Conservation (phyloP, 2,113 vertebrate species). For the Ictalurus punctatus region DNA sequence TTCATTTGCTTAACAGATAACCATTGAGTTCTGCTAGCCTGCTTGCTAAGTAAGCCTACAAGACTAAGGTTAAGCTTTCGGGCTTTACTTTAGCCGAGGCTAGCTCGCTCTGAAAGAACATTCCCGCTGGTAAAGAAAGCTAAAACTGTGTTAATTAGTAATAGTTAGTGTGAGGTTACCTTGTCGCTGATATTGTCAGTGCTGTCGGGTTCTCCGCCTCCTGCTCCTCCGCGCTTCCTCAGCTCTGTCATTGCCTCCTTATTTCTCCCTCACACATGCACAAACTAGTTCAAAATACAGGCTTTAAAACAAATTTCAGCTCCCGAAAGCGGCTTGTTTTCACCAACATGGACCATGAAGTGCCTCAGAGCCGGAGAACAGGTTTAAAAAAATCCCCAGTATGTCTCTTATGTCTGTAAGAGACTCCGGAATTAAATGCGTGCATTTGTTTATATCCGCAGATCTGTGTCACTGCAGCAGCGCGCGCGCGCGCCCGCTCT, state of each 20-base stretch:
- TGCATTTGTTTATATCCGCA: constrained; percentile 74
- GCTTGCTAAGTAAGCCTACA: neutral
- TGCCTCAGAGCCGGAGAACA: neutral
- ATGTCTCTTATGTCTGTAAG: no score
- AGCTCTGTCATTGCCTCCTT: constrained; percentile 73
- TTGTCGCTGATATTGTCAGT: constrained; percentile 74
- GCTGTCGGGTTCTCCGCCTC: constrained; percentile 63
- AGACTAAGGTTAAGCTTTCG: neutral
- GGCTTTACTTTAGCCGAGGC: neutral
- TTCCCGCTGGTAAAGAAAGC: neutral
- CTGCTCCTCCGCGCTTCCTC: constrained; percentile 63
- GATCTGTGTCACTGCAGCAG: constrained; percentile 43
- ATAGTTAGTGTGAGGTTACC: constrained; percentile 53
- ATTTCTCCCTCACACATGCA: constrained; percentile 36
- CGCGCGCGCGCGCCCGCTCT: neutral
- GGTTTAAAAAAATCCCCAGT: no score
- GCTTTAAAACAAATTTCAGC: neutral
- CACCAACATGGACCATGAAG: constrained; percentile 27
- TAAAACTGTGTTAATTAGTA: neutral
- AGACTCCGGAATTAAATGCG: neutral
- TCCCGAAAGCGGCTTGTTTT: constrained; percentile 35
- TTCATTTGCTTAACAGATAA: neutral
- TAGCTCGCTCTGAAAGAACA: neutral
- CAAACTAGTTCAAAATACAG: constrained; percentile 24
- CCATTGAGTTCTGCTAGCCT: neutral